Evolutionary conservation across 1,140 invertebrate genomes (phyloP).

Genomic region (Penaeus chinensis): DNA sequence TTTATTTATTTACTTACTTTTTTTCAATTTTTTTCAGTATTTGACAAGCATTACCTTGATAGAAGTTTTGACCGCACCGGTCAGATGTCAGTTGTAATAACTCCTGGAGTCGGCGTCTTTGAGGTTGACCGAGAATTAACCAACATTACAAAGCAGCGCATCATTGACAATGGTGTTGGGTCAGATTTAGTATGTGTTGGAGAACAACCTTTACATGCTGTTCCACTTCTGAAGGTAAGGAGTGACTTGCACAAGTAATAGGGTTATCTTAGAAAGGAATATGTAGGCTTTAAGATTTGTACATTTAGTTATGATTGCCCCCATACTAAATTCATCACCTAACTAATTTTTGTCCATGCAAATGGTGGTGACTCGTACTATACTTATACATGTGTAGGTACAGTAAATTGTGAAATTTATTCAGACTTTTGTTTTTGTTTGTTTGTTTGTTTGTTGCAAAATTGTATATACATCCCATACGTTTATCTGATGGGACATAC

Average conservation of each 20-base stretch:
- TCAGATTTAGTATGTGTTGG: slow-evolving; percentile 97
- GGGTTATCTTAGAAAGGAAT: too few species aligned
- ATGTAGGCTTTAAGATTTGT: too few species aligned
- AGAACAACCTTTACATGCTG: slow-evolving; percentile 98
- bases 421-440: too few species aligned
- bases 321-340: too few species aligned
- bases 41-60: slow-evolving; percentile 98
- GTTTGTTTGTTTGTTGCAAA: too few species aligned
- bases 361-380: too few species aligned
- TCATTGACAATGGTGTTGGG: slow-evolving; percentile 97
- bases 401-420: too few species aligned
- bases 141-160: slow-evolving; percentile 97
- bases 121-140: slow-evolving; percentile 97
- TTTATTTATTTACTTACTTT: neutral
- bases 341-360: too few species aligned
- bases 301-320: too few species aligned
- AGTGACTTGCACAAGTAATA: slow-evolving; percentile 66
- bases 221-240: slow-evolving; percentile 82
- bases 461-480: too few species aligned
- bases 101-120: slow-evolving; percentile 96
- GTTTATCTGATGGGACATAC: too few species aligned
- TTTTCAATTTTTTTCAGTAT: slow-evolving; percentile 78
- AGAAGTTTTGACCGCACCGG: slow-evolving; percentile 97
- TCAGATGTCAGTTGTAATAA: slow-evolving; percentile 96
- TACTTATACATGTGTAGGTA: too few species aligned